Evolutionary conservation across 2,888 invertebrate species (phyloP).

Genomic region (Malachius bipustulatus): DNA sequence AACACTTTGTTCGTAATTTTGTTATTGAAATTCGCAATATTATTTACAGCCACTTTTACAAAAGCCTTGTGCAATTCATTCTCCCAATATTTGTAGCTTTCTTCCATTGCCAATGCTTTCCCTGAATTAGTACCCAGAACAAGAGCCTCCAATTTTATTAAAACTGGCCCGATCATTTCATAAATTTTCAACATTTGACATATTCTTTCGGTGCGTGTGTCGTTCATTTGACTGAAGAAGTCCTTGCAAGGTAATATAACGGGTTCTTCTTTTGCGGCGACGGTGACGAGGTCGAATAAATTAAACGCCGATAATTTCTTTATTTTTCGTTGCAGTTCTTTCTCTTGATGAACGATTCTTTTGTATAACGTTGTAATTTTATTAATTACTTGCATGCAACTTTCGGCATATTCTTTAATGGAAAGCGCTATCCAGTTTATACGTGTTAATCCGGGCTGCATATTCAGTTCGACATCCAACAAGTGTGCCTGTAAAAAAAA

Average conservation of each 20-base stretch:
- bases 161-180: slow-evolving; percentile 65
- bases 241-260: slow-evolving; percentile 36
- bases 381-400: slow-evolving; percentile 45
- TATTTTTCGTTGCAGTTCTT: slow-evolving; percentile 47
- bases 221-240: slow-evolving; percentile 61
- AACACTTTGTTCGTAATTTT: slow-evolving; percentile 30
- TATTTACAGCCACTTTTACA: slow-evolving; percentile 53
- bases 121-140: slow-evolving; percentile 72
- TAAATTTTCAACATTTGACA: slow-evolving; percentile 60
- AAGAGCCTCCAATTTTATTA: slow-evolving; percentile 76
- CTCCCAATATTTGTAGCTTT: slow-evolving; percentile 77
- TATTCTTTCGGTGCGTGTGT: slow-evolving; percentile 54
- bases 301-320: slow-evolving; percentile 45
- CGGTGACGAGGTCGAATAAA: slow-evolving; percentile 39
- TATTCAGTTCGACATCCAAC: slow-evolving; percentile 57
- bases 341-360: slow-evolving; percentile 57
- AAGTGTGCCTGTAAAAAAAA: slow-evolving; percentile 57
- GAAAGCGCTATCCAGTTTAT: slow-evolving; percentile 81
- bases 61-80: slow-evolving; percentile 60
- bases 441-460: slow-evolving; percentile 69
- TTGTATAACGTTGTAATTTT: slow-evolving; percentile 52
- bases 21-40: slow-evolving; percentile 56
- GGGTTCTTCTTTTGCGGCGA: slow-evolving; percentile 20
- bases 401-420: slow-evolving; percentile 58
- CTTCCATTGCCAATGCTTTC: slow-evolving; percentile 54